A percentile compares a stretch with the other conserved stretches of the same genome.
These are phyloP conservation scores for Protonibea diacanthus DNA, from an alignment of 2,797 vertebrate genomes.

Conservation along the genomic window DNA sequence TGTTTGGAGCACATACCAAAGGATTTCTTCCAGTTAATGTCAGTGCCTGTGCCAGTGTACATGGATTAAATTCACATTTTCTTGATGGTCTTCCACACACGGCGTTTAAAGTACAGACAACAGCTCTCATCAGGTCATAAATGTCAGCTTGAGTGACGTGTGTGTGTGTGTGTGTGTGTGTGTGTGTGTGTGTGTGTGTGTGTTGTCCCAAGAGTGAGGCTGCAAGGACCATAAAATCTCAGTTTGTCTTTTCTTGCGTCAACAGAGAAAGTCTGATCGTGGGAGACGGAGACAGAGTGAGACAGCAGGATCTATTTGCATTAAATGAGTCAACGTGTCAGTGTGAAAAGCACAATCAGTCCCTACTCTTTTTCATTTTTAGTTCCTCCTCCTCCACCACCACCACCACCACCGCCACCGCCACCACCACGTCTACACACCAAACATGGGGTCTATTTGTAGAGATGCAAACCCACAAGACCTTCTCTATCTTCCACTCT, in stretches of 20 bases:
- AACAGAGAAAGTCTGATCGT: conserved; percentile 54
- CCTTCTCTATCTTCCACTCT: neutral
- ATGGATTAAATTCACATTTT: conserved; percentile 8
- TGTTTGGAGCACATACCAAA: neutral
- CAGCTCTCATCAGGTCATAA: conserved; percentile 56
- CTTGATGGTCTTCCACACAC: conserved; percentile 15
- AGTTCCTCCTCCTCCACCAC: conserved; percentile 28
- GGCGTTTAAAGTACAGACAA: conserved; percentile 29
- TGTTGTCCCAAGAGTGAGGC: conserved; percentile 40
- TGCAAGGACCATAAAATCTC: conserved; percentile 55
- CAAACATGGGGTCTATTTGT: conserved; percentile 50
- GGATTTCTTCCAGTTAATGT: neutral
- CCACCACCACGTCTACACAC: neutral
- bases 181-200: conserved; percentile 17
- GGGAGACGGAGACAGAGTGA: conserved; percentile 42
- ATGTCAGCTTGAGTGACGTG: conserved; percentile 45
- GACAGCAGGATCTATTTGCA: conserved; percentile 63
- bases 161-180: conserved; percentile 22
- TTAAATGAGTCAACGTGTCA: conserved; percentile 57
- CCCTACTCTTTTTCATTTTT: conserved; percentile 22
- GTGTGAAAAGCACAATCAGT: conserved; percentile 51
- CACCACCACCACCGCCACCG: neutral
- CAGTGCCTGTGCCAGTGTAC: neutral
- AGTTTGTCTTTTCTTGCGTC: conserved; percentile 59
- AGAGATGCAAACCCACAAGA: conserved; percentile 20